A percentile compares a stretch with the other conserved stretches of the same genome.
phyloP scores from a whole-genome alignment of 2,797 vertebrate genomes.

The Iguana delicatissima region DNA sequence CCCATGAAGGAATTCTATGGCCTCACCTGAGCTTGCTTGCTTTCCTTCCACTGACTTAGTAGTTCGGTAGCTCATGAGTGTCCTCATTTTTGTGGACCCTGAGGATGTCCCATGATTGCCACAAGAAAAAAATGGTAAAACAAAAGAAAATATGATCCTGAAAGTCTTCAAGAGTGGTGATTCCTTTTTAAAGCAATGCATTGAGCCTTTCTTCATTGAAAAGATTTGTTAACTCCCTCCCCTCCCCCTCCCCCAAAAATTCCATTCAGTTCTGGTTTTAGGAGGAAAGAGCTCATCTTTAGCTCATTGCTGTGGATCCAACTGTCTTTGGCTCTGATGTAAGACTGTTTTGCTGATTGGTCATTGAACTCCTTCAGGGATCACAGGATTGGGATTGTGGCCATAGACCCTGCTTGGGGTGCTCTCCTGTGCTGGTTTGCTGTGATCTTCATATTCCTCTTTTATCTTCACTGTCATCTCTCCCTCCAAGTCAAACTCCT shows the following conservation, averaged over 20 bases:
- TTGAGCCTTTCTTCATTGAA: no score
- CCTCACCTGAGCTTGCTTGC: no score
- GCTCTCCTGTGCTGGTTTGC: conserved; percentile 70
- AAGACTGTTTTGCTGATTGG: conserved; percentile 75
- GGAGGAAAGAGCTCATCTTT: conserved; percentile 41
- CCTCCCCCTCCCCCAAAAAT: no score
- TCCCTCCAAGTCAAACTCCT: neutral
- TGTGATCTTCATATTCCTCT: conserved; percentile 79
- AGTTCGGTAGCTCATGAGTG: no score
- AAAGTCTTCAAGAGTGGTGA: no score
- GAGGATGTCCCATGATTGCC: no score
- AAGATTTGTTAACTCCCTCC: no score
- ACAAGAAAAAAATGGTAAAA: no score
- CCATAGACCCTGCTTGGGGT: conserved; percentile 71
- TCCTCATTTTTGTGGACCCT: no score
- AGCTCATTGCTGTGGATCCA: neutral
- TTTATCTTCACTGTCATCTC: conserved; percentile 74
- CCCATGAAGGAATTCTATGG: neutral
- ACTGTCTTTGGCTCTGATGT: conserved; percentile 73
- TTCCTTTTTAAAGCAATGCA: no score
- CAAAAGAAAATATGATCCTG: no score
- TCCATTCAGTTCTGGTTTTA: no score
- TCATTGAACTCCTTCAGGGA: conserved; percentile 76
- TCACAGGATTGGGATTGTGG: conserved; percentile 78
- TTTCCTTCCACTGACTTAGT: neutral